phyloP scores from a whole-genome alignment of 2,113 vertebrate species.

The Petrocephalus microphthalmus region DNA sequence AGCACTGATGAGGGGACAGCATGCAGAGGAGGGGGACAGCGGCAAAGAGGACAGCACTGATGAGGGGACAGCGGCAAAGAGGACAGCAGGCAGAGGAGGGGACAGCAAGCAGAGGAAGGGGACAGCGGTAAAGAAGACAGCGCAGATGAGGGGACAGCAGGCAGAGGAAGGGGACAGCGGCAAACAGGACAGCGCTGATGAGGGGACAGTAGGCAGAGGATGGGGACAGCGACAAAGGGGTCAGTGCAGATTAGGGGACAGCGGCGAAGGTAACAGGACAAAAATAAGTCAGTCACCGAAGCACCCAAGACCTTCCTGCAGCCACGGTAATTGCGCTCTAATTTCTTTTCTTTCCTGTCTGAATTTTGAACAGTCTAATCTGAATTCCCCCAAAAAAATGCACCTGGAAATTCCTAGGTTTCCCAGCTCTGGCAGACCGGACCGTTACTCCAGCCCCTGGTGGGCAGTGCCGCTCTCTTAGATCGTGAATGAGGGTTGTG shows the following conservation, averaged over 20 bases:
- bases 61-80: background rate
- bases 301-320: background rate
- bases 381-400: background rate
- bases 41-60: background rate
- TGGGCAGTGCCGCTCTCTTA: no score
- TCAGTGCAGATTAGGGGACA: background rate
- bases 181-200: no score
- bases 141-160: background rate
- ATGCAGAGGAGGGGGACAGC: no score
- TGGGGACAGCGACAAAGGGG: background rate
- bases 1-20: background rate
- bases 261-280: no score
- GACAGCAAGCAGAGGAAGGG: background rate
- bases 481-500: no score
- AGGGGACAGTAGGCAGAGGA: background rate
- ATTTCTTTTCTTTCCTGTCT: background rate
- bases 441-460: background rate
- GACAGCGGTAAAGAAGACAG: no score
- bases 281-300: background rate
- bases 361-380: background rate
- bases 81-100: background rate
- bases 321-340: background rate
- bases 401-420: background rate
- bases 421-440: background rate
- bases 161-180: no score